Evolutionary conservation across 1,140 invertebrate species (phyloP).

Genomic region (Drosophila repletoides): DNA sequence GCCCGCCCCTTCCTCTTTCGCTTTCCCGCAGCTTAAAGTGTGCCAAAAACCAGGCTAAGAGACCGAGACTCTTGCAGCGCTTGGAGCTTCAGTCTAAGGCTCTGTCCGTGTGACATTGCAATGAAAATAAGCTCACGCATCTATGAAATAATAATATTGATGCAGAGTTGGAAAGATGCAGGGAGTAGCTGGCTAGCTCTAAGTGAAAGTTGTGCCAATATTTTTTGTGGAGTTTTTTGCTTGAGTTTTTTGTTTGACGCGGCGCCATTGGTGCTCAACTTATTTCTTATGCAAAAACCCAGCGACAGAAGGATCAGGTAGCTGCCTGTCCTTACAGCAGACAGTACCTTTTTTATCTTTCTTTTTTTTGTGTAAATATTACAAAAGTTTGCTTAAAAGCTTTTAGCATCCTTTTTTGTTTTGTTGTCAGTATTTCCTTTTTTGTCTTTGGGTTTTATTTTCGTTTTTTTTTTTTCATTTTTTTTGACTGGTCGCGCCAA

Average conservation of each 20-base stretch:
- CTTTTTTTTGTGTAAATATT: conserved; percentile 50
- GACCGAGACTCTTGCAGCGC: no score
- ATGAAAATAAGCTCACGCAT: conserved; percentile 44
- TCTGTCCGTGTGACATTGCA: conserved; percentile 66
- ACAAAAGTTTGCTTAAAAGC: conserved; percentile 71
- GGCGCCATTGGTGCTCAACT: conserved; percentile 40
- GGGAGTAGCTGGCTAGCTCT: no score
- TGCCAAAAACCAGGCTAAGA: conserved; percentile 10
- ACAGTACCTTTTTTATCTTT: conserved; percentile 17
- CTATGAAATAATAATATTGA: conserved; percentile 71
- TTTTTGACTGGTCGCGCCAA: conserved; percentile 6
- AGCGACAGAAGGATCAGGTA: conserved; percentile 27
- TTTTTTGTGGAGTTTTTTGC: conserved; percentile 26
- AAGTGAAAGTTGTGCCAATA: conserved; percentile 57
- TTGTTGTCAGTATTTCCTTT: not conserved
- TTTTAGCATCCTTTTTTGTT: conserved; percentile 49
- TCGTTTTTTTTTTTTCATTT: not conserved
- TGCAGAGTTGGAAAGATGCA: no score
- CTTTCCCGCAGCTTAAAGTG: no score
- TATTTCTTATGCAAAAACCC: conserved; percentile 60
- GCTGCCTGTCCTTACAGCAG: not conserved
- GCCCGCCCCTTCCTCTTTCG: not conserved
- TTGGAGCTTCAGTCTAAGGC: no score
- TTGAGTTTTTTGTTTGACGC: conserved; percentile 38
- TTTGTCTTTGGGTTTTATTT: not conserved